These are phyloP conservation scores for Zosterops pallidus DNA, from an alignment of 2,113 vertebrate species.

Conservation along the genomic window DNA sequence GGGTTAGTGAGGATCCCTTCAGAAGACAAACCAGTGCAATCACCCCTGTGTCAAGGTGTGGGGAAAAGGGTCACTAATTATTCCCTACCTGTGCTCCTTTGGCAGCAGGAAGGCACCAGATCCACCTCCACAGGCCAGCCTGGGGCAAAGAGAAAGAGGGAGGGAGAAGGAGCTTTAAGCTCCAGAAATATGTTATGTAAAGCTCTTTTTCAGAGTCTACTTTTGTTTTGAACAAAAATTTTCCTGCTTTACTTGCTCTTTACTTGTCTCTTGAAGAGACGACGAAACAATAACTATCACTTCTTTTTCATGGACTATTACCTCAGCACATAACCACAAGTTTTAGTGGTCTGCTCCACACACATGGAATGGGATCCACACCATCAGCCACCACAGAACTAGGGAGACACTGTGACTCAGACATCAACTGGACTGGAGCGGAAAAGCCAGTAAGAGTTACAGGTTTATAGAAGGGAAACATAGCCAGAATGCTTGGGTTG, in stretches of 20 bases:
- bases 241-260: background rate
- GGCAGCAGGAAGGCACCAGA: background rate
- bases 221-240: background rate
- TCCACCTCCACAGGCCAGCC: background rate
- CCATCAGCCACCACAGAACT: background rate
- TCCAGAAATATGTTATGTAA: background rate
- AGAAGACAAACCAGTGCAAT: background rate
- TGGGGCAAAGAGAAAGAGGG: background rate
- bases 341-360: background rate
- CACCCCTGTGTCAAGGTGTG: background rate
- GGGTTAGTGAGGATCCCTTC: background rate
- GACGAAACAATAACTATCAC: background rate
- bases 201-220: background rate
- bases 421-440: background rate
- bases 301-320: background rate
- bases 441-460: background rate
- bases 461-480: background rate
- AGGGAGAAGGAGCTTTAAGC: background rate
- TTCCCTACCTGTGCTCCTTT: background rate
- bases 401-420: background rate
- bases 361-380: background rate
- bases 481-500: background rate
- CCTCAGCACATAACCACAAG: background rate
- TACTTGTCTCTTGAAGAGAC: background rate
- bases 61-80: background rate